Conservation (phyloP, 2,888 invertebrate species). For the Anorthoa munda region DNA sequence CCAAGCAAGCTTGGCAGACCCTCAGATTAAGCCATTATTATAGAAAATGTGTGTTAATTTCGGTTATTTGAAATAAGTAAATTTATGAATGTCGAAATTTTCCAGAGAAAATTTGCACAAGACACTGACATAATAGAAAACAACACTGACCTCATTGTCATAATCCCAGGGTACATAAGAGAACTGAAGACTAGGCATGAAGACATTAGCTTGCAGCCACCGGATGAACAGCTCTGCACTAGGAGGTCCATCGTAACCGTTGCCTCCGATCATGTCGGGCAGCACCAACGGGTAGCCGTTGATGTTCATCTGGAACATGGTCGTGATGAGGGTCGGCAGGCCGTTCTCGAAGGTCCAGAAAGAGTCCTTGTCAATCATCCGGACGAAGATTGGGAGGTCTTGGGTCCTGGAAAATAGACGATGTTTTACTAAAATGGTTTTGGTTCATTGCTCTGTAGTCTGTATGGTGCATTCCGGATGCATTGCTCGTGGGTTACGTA, state of each 20-base stretch:
- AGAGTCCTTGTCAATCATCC: conserved; percentile 95
- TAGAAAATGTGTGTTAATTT: background rate
- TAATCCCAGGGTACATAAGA: conserved; percentile 95
- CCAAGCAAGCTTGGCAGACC: background rate
- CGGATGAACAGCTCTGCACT: conserved; percentile 93
- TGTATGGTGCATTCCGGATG: background rate
- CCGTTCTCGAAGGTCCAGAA: conserved; percentile 93
- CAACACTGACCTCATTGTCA: conserved; percentile 86
- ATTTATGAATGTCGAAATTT: background rate
- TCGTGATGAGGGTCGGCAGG: conserved; percentile 93
- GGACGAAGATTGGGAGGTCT: conserved; percentile 92
- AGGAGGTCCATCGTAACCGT: conserved; percentile 87
- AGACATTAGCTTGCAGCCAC: conserved; percentile 94
- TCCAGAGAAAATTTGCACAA: background rate
- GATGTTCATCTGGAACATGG: conserved; percentile 91
- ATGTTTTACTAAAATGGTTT: background rate
- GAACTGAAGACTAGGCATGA: conserved; percentile 95
- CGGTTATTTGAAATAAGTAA: background rate
- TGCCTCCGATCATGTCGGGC: conserved; percentile 95
- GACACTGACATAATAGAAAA: background rate
- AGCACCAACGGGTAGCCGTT: conserved; percentile 93
- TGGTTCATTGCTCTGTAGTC: background rate
- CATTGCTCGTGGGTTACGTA: no score
- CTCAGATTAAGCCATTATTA: no score
- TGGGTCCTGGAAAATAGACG: conserved; percentile 89